Base-by-base conservation (phyloP, 2,113 vertebrate genomes). In the Phocoena phocoena region DNA sequence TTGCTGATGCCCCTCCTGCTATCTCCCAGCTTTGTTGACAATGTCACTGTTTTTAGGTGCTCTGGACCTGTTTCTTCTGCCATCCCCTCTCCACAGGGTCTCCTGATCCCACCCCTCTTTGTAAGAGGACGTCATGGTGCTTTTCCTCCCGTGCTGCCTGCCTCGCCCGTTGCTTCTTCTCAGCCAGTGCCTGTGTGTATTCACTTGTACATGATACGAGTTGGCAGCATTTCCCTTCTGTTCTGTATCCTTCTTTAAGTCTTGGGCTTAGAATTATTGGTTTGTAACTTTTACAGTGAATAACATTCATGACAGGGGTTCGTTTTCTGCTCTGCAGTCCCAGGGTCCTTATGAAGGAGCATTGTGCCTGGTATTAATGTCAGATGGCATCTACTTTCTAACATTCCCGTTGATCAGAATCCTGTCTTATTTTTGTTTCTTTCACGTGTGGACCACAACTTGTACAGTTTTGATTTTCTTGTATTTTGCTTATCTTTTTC, bases 401-500 rank as follows among this genome's bases (percentile, higher is more conserved):
- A 13, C 17, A 8, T 28, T 44, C 81, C 36, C 18, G 2, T 41
- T 21, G 41, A 2, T 20, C 60, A 47, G 9, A 33, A 28, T 63
- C 26, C 15, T 31, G 58, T 26, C 33, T 3, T 53, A 15, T 55
- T 50, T 36, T 20, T 63, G 5, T 47, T 38, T 23, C 26, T 33
- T 33, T 8, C 8, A 1, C 15, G 0, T 28, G 3, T 18, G 36
- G 76, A 31, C 60, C 14, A 18, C 4, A 23, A 47, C 8, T 36
- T 14, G 31, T 17, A 44, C 38, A 8, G 38, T 21, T 28, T 1
- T 36, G 38, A 26, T 15, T n/a, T 33, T 77, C 12, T 50, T 26
- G 47, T 44, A 1, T 12, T 9, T 55, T 31, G 83, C 68, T 60
- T 14, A 13, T 14, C 38, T 62, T 14, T 36, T 36, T 31, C 11